phyloP scores from a whole-genome alignment of 2,888 invertebrate genomes.

The Malthinus flaveolus region DNA sequence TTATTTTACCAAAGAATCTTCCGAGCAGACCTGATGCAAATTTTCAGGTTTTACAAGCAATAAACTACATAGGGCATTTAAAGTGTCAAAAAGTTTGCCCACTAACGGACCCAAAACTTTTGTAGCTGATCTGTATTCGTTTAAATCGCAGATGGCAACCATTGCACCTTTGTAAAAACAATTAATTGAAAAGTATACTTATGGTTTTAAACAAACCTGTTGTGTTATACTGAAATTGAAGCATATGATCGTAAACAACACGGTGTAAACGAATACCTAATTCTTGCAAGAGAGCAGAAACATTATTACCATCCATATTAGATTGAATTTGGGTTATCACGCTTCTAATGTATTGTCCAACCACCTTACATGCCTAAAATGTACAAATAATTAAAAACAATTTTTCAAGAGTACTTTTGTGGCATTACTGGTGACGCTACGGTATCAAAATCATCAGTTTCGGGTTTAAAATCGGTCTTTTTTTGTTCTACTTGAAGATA shows the following conservation, averaged over 20 bases:
- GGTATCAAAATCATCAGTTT: constrained; percentile 80
- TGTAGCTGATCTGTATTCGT: constrained; percentile 92
- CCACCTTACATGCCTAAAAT: constrained; percentile 77
- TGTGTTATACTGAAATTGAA: constrained; percentile 92
- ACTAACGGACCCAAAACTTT: constrained; percentile 77
- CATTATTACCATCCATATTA: constrained; percentile 90
- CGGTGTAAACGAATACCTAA: constrained; percentile 91
- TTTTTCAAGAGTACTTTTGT: too few species aligned
- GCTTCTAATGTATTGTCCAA: constrained; percentile 79
- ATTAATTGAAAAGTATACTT: neutral
- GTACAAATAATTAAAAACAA: too few species aligned
- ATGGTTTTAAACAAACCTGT: constrained; percentile 63
- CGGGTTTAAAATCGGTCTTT: constrained; percentile 91
- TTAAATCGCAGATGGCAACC: constrained; percentile 97
- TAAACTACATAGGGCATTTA: constrained; percentile 95
- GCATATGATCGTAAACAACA: constrained; percentile 91
- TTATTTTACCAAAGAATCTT: constrained; percentile 83
- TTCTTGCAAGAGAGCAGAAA: constrained; percentile 83
- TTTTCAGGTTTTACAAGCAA: constrained; percentile 95
- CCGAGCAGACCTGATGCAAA: constrained; percentile 91
- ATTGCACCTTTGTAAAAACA: constrained; percentile 74
- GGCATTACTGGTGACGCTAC: constrained; percentile 74
- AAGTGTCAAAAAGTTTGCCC: constrained; percentile 88
- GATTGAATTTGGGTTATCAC: constrained; percentile 77
- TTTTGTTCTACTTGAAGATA: constrained; percentile 92